A percentile compares a stretch with the other conserved stretches of the same genome.
Evolutionary conservation across 2,888 invertebrate genomes (phyloP).

Genomic region (Spialia ferax): DNA sequence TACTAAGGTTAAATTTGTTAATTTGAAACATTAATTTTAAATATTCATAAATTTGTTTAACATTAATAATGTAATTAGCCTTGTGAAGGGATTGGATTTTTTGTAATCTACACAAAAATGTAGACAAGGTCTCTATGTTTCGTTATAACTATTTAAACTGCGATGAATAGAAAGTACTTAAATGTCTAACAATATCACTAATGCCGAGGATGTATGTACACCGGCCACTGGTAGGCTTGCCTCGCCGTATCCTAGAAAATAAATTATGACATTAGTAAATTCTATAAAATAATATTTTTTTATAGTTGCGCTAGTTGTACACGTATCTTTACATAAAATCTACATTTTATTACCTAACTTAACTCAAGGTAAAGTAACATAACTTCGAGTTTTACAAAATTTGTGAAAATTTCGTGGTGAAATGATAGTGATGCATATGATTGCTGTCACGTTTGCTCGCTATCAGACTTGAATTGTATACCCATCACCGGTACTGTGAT

Average conservation of each 20-base stretch:
- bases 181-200: slow-evolving; percentile 51
- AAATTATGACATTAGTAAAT: slow-evolving; percentile 3
- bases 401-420: no score
- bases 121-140: slow-evolving; percentile 31
- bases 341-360: no score
- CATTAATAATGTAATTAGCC: slow-evolving; percentile 3
- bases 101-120: slow-evolving; percentile 21
- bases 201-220: slow-evolving; percentile 67
- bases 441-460: no score
- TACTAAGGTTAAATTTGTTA: background rate
- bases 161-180: slow-evolving; percentile 45
- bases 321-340: no score
- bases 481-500: no score
- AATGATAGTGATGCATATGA: no score
- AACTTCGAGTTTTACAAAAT: no score
- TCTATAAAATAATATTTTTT: background rate
- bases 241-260: slow-evolving; percentile 62
- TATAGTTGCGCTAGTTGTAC: background rate
- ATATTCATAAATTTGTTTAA: background rate
- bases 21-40: no score
- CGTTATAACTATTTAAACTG: slow-evolving; percentile 43
- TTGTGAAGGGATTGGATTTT: slow-evolving; percentile 20
- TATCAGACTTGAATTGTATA: no score
- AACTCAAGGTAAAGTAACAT: no score
- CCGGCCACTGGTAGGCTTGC: slow-evolving; percentile 73